Base-by-base conservation (phyloP, 2,888 invertebrate genomes). In the Sphaerophoria rueppellii region DNA sequence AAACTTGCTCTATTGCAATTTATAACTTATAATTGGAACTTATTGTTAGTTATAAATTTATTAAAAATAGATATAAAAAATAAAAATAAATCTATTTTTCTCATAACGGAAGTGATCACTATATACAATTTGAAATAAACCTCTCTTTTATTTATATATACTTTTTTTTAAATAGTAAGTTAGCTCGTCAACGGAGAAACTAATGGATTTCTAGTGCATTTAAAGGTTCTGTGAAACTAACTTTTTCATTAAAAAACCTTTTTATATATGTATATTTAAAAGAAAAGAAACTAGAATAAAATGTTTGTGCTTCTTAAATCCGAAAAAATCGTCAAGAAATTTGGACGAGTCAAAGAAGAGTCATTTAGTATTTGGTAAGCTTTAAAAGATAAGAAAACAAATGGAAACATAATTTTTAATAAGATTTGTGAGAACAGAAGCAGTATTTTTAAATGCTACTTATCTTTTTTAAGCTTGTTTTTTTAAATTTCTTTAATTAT, bases 281-380 rank as follows among this genome's bases (percentile, higher is more conserved):
- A 88, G 86, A 80, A 83, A 85, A 4, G 24, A 60, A 83, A 86
- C 73, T 67, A 80, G 82, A 82, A 76, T 77, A 52, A 77, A 78
- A 72, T 70, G 81, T 73, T 77, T 87, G 87, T 87, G 88, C 89
- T 88, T 81, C 88, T 90, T 88, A 88, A 88, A 89, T 88, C 89
- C 86, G 77, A 71, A 89, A 90, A 90, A 90, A 90, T 90, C 90
- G 91, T 89, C 90, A 87, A 88, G 88, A 91, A 89, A 90, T 91
- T 91, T 90, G 91, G 91, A 90, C 91, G 91, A 91, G 91, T 91
- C 91, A 91, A 91, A 91, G 91, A 91, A 91, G 77, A 85, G 91
- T 91, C 91, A 91, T 90, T 60, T 90, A 83, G 86, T 87, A 86
- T 86, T 85, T 82, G 77, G 81, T 87, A 88, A 87, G 87, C 88